phyloP scores from a whole-genome alignment of 1,140 invertebrate species.

The Globodera rostochiensis region DNA sequence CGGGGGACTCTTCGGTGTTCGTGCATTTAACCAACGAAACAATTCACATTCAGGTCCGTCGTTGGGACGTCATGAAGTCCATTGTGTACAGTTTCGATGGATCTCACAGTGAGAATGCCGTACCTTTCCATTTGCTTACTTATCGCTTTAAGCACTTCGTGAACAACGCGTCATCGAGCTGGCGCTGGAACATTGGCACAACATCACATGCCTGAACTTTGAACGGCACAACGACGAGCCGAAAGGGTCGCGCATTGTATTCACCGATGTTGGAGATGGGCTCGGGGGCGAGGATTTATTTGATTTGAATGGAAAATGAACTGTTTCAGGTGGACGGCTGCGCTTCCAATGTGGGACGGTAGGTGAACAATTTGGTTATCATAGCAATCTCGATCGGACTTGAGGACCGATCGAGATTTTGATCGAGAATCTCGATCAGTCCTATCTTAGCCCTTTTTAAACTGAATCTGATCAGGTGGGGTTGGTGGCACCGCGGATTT shows the following conservation, averaged over 20 bases:
- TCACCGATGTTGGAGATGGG: slow-evolving; percentile 55
- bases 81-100: slow-evolving; percentile 66
- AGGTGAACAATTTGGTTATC: too few relatives aligned
- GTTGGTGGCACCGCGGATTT: too few relatives aligned
- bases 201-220: slow-evolving; percentile 64
- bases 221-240: slow-evolving; percentile 61
- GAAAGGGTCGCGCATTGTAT: slow-evolving; percentile 61
- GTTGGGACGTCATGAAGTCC: slow-evolving; percentile 62
- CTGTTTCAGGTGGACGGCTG: slow-evolving; percentile 51
- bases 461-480: too few relatives aligned
- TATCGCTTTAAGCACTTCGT: slow-evolving; percentile 47
- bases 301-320: not conserved
- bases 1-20: not conserved
- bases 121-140: not conserved
- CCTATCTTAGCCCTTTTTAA: too few relatives aligned
- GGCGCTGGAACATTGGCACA: slow-evolving; percentile 65
- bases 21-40: not conserved
- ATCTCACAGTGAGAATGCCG: slow-evolving; percentile 60
- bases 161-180: slow-evolving; percentile 64
- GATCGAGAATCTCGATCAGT: not conserved
- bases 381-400: too few relatives aligned
- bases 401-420: not conserved
- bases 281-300: not conserved
- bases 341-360: slow-evolving; percentile 58
- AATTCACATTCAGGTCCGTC: slow-evolving; percentile 32